Conservation (phyloP, 53 echinoderm and acorn worm genomes). For the Patiria pectinifera region DNA sequence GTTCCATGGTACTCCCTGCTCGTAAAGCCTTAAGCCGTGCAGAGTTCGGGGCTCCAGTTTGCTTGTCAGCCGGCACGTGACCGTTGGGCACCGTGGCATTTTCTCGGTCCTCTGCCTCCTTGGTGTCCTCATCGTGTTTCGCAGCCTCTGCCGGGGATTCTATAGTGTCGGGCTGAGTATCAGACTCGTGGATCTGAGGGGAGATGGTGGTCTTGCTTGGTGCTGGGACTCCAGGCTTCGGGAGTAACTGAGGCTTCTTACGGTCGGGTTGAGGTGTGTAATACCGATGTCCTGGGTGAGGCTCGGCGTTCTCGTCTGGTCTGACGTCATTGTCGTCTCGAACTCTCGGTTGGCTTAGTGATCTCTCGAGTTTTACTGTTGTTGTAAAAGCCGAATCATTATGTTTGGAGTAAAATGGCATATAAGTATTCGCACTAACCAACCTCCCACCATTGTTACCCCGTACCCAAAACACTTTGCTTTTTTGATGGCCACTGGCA, state of each 20-base stretch:
- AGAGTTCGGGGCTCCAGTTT: neutral
- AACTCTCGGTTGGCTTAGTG: neutral
- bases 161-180: neutral
- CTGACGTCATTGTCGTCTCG: conserved; percentile 8
- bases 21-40: conserved; percentile 2
- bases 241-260: conserved; percentile 52
- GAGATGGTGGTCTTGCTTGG: neutral
- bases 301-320: conserved; percentile 36
- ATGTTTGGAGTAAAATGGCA: too few relatives aligned
- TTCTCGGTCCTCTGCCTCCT: neutral
- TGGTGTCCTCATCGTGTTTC: neutral
- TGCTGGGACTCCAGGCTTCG: conserved; percentile 1
- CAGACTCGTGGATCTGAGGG: neutral
- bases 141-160: neutral
- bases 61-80: neutral
- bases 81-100: conserved; percentile 1
- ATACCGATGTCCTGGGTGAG: conserved; percentile 70
- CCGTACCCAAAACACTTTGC: too few relatives aligned
- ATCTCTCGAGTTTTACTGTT: conserved; percentile 38
- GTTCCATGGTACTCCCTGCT: conserved; percentile 15
- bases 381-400: neutral
- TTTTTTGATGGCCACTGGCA: too few relatives aligned
- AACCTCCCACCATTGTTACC: neutral
- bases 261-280: conserved; percentile 81
- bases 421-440: neutral